phyloP scores from a whole-genome alignment of 2,888 invertebrate species.

The Perizoma affinitatum region DNA sequence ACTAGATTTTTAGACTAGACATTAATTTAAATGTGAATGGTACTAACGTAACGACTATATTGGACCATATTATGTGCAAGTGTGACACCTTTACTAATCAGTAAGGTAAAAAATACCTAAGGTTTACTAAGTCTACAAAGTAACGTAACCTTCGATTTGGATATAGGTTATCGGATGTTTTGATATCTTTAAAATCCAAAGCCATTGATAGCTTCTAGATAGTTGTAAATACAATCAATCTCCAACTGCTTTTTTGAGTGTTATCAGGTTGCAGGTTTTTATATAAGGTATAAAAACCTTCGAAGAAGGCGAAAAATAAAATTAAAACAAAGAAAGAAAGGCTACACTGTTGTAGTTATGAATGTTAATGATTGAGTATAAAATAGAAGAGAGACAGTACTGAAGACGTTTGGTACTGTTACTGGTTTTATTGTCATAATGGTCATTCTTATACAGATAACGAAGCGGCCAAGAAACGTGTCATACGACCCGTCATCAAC shows the following conservation, averaged over 20 bases:
- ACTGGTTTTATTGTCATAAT: background rate
- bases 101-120: background rate
- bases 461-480: slow-evolving; percentile 43
- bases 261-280: too few species aligned
- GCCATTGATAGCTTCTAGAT: slow-evolving; percentile 28
- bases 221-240: slow-evolving; percentile 4
- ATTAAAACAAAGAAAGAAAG: too few species aligned
- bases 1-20: too few species aligned
- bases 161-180: slow-evolving; percentile 29
- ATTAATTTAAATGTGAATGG: too few species aligned
- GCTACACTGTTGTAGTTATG: too few species aligned
- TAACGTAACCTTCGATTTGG: slow-evolving; percentile 27
- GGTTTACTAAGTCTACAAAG: background rate
- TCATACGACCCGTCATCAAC: slow-evolving; percentile 31
- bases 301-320: too few species aligned
- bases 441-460: slow-evolving; percentile 33
- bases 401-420: too few species aligned
- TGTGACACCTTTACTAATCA: too few species aligned
- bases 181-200: slow-evolving; percentile 32
- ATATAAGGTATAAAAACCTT: background rate
- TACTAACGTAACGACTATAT: too few species aligned
- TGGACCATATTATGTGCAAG: too few species aligned
- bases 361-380: too few species aligned
- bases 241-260: background rate
- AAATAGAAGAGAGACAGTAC: too few species aligned